These are phyloP conservation scores for Thalassarche chlororhynchos DNA, from an alignment of 2,113 vertebrate genomes.

Conservation along the genomic window DNA sequence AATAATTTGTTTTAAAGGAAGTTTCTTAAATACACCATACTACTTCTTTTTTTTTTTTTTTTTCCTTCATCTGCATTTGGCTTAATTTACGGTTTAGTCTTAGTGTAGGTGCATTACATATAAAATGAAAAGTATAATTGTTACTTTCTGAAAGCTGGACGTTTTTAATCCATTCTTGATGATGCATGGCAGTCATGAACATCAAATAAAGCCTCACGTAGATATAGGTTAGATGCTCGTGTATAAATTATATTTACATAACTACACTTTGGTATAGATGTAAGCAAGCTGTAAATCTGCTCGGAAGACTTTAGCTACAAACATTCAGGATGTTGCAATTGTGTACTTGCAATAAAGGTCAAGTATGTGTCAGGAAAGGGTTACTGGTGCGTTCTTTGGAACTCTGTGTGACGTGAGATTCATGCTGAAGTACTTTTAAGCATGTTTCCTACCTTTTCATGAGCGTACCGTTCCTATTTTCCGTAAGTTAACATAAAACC, in stretches of 20 bases:
- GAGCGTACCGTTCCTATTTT: neutral
- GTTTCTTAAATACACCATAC: slow-evolving; percentile 5
- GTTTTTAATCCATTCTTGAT: neutral
- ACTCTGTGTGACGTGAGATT: neutral
- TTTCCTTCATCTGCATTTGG: neutral
- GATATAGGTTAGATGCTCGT: neutral
- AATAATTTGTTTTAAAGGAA: slow-evolving; percentile 44
- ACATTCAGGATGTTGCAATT: slow-evolving; percentile 10
- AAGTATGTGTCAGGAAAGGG: slow-evolving; percentile 31
- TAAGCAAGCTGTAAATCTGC: neutral
- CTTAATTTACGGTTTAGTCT: neutral
- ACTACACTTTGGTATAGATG: neutral
- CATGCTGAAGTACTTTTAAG: neutral
- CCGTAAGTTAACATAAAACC: neutral
- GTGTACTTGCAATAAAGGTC: neutral
- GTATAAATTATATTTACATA: neutral
- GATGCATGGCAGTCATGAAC: neutral
- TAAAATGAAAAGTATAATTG: neutral
- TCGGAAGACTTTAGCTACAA: slow-evolving; percentile 14
- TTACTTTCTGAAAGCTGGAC: neutral
- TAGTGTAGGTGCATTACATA: neutral
- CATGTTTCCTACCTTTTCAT: slow-evolving; percentile 11
- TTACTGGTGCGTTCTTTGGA: neutral
- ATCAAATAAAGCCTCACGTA: neutral
- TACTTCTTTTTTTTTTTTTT: no score